phyloP scores from a whole-genome alignment of 2,797 vertebrate species.

The Etheostoma perlongum region DNA sequence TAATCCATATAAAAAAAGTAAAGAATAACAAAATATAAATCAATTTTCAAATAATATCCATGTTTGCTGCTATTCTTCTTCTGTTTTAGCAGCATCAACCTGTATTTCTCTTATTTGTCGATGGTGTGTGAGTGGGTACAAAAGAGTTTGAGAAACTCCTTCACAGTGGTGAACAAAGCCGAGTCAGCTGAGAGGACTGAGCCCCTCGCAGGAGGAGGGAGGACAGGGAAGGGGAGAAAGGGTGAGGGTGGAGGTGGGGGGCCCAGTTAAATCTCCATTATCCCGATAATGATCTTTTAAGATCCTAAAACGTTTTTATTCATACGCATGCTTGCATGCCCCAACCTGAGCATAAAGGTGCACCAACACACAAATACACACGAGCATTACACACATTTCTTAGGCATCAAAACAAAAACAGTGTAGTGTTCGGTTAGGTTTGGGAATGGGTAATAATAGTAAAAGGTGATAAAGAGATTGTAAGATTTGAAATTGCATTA shows the following conservation, averaged over 20 bases:
- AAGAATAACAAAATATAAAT: neutral
- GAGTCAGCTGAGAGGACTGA: conserved; percentile 88
- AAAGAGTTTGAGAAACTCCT: conserved; percentile 54
- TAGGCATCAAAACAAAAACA: neutral
- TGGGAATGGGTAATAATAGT: neutral
- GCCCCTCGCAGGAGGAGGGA: conserved; percentile 39
- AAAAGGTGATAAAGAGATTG: neutral
- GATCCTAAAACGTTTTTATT: conserved; percentile 58
- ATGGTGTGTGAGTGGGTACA: conserved; percentile 60
- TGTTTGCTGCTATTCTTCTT: neutral
- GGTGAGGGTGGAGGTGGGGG: conserved; percentile 31
- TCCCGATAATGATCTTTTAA: conserved; percentile 69
- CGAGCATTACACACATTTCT: neutral
- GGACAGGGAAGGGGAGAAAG: neutral
- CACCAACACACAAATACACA: conserved; percentile 29
- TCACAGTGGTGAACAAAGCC: conserved; percentile 76
- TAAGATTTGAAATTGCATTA: conserved; percentile 20
- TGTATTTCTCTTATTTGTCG: conserved; percentile 4
- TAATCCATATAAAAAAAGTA: conserved; percentile 13
- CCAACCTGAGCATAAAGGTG: conserved; percentile 23
- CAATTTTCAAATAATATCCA: conserved; percentile 3
- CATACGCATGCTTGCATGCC: conserved; percentile 28
- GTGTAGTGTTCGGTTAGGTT: neutral
- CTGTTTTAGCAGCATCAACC: neutral
- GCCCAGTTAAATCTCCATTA: conserved; percentile 67